Conservation (phyloP, 2,888 invertebrate species). For the Ichneumon xanthorius region DNA sequence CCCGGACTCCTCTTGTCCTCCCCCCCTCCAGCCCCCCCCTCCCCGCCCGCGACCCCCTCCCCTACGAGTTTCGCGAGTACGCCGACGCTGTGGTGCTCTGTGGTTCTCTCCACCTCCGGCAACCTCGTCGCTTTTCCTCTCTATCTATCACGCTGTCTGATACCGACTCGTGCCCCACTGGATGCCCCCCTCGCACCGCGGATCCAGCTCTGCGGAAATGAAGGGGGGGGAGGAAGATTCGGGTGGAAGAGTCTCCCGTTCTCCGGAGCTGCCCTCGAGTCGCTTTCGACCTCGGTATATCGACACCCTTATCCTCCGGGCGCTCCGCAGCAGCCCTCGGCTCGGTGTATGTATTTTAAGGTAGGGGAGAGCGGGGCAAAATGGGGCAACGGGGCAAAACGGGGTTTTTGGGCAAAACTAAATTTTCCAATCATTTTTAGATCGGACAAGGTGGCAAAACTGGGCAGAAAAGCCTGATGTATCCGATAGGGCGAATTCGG, state of each 20-base stretch:
- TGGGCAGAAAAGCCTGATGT: too few species aligned
- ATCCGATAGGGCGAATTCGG: too few species aligned
- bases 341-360: neutral
- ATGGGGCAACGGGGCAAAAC: too few species aligned
- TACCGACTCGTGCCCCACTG: constrained; percentile 16
- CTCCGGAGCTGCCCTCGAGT: neutral
- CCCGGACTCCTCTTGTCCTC: constrained; percentile 55
- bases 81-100: constrained; percentile 46
- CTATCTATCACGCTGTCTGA: constrained; percentile 34
- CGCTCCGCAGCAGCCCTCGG: neutral
- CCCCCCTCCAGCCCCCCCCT: constrained; percentile 26
- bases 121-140: constrained; percentile 1
- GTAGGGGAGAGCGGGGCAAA: too few species aligned
- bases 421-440: too few species aligned
- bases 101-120: constrained; percentile 36
- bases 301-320: neutral
- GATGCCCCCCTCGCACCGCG: neutral
- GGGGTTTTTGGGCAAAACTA: too few species aligned
- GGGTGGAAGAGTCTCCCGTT: neutral
- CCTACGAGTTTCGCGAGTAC: constrained; percentile 47
- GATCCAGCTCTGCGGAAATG: neutral
- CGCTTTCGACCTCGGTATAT: neutral
- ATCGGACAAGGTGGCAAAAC: too few species aligned
- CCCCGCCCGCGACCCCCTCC: constrained; percentile 2
- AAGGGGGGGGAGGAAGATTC: neutral